phyloP scores from a whole-genome alignment of 2,888 invertebrate species.

The Ditylenchus weischeri region DNA sequence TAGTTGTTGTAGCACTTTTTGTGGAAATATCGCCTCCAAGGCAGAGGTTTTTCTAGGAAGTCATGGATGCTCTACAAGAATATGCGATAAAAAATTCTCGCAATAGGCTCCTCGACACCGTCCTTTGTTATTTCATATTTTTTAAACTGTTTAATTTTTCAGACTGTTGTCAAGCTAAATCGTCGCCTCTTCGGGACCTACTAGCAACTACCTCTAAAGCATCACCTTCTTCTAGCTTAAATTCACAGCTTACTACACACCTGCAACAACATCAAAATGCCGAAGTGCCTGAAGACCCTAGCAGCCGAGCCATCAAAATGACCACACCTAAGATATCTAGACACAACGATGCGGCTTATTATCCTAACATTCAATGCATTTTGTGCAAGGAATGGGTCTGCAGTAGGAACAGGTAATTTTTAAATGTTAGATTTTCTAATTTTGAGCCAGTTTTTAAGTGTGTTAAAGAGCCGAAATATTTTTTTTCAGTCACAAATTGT shows the following conservation, averaged over 20 bases:
- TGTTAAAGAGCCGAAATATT: too few species aligned
- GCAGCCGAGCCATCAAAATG: conserved; percentile 12
- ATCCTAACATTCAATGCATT: conserved; percentile 37
- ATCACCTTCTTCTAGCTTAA: not conserved
- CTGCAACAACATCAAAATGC: not conserved
- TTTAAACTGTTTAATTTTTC: not conserved
- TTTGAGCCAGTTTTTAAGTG: too few species aligned
- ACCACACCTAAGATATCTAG: conserved; percentile 60
- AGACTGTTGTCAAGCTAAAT: not conserved
- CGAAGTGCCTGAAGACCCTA: not conserved
- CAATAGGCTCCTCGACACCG: too few species aligned
- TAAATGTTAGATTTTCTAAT: too few species aligned
- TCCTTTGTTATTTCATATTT: too few species aligned
- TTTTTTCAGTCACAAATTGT: too few species aligned
- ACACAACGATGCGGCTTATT: conserved; percentile 59
- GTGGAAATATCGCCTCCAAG: too few species aligned
- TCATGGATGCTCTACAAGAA: too few species aligned
- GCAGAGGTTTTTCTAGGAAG: too few species aligned
- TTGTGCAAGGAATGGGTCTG: conserved; percentile 37
- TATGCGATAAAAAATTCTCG: too few species aligned
- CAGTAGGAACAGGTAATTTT: conserved; percentile 30
- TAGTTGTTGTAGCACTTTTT: too few species aligned
- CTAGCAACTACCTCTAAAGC: conserved; percentile 1
- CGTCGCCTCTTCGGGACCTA: conserved; percentile 1
- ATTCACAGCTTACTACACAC: not conserved